Conservation (phyloP, 1,140 invertebrate genomes). For the Drusus annulatus region DNA sequence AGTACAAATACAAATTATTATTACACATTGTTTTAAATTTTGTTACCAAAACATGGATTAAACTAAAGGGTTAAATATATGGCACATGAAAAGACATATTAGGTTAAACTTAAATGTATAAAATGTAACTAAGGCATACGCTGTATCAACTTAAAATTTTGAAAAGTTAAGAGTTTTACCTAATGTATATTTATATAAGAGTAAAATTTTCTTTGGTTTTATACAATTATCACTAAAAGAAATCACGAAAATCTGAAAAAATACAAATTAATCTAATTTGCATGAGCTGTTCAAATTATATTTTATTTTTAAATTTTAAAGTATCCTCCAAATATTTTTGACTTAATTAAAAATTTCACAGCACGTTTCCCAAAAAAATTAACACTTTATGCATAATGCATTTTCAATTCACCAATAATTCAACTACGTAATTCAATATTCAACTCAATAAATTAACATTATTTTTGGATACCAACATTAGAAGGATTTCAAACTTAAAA, state of each 20-base stretch:
- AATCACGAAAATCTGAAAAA: conserved; percentile 53
- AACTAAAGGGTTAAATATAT: conserved; percentile 45
- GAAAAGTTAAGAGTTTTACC: conserved; percentile 51
- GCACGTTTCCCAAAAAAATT: conserved; percentile 47
- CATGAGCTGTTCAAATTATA: conserved; percentile 26
- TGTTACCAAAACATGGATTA: conserved; percentile 9
- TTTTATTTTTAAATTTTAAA: conserved; percentile 41
- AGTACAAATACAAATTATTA: background rate
- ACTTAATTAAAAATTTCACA: conserved; percentile 52
- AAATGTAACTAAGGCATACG: conserved; percentile 35
- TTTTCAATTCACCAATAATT: conserved; percentile 35
- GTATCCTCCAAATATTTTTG: conserved; percentile 44
- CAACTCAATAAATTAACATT: conserved; percentile 36
- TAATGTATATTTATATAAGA: conserved; percentile 52
- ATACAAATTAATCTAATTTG: conserved; percentile 11
- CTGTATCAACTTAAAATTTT: conserved; percentile 48
- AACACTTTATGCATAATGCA: conserved; percentile 28
- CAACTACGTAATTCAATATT: conserved; percentile 38
- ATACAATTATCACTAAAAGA: conserved; percentile 57
- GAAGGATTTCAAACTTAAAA: conserved; percentile 52
- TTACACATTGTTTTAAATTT: conserved; percentile 26
- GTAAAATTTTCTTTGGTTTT: conserved; percentile 58
- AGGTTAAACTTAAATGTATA: conserved; percentile 19
- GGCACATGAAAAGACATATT: conserved; percentile 42
- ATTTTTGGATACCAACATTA: conserved; percentile 48